Base-by-base conservation (phyloP, 2,113 vertebrate genomes). In the Patagioenas fasciata region DNA sequence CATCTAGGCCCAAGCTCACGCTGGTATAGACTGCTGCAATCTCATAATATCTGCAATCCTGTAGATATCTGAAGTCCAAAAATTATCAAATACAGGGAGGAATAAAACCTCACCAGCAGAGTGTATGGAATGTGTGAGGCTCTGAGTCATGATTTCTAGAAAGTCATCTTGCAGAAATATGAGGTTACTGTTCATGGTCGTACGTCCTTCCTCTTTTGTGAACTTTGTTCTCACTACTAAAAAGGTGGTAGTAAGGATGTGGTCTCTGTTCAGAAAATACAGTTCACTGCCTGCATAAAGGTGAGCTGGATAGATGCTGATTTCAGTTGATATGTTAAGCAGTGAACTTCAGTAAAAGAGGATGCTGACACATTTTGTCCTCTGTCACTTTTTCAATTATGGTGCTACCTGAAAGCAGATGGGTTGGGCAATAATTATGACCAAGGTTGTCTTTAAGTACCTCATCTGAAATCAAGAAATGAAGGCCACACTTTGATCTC, bases 331-430 rank as follows among this genome's bases (percentile, higher is more conserved):
- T 19, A 10, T 5, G 14, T 31, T 61, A 14, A 73, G 56, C 38
- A 15, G 28, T 26, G 24, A 56, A 15, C 26, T 24, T 50, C 18
- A 26, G n/a, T n/a, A 51, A 13, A 3, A 17, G 15, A 42, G 19
- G 24, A 67, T 2, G 2, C 19, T 34, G 34, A 29, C 11, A 4
- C 3, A 6, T 74, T 36, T 58, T 70, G 17, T 23, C 0, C 1
- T 61, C 66, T 64, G 66, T 65, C 24, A 9, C 26, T 65, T 75
- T 47, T 80, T 88, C 38, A 58, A 1, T 28, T 16, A 13, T 47
- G 32, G 4, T 1, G 10, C 24, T 47, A 69, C 10, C 36, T 60
- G 69, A 65, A 70, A 70, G n/a, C 38, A 18, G 18, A 12, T 73
- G 18, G 13, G 3, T 48, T 83, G 51, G 40, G 18, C 28, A 32